Evolutionary conservation across 92 coral and sea anemone species (phyloP).

Genomic region (Epizoanthus ramosus): DNA sequence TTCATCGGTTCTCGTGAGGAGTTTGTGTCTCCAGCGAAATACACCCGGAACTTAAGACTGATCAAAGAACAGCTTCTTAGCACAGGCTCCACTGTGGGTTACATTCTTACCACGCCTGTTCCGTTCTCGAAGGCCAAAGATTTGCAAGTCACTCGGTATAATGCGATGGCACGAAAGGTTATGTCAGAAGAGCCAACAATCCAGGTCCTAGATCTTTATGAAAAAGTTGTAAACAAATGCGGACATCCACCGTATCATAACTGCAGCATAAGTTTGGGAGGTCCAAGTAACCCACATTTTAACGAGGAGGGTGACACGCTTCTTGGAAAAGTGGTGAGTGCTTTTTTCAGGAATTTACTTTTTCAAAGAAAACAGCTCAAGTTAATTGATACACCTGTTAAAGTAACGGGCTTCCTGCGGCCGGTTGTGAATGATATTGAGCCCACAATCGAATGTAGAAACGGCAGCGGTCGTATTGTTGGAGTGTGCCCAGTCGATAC

Average conservation of each 20-base stretch:
- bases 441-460: slow-evolving; percentile 44
- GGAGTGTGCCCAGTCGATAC: slow-evolving; percentile 72
- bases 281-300: slow-evolving; percentile 63
- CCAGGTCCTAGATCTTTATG: slow-evolving; percentile 31
- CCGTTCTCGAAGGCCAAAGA: slow-evolving; percentile 31
- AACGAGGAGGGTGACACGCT: slow-evolving; percentile 53
- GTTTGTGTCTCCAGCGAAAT: slow-evolving; percentile 2
- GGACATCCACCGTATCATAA: slow-evolving; percentile 37
- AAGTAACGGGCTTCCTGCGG: background rate
- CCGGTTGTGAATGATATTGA: background rate
- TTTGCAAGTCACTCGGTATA: slow-evolving; percentile 8
- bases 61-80: background rate
- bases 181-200: slow-evolving; percentile 37
- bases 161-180: slow-evolving; percentile 15
- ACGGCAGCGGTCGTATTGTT: slow-evolving; percentile 41
- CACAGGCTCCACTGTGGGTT: slow-evolving; percentile 18
- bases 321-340: slow-evolving; percentile 56
- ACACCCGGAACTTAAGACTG: background rate
- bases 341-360: slow-evolving; percentile 38
- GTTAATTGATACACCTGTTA: background rate
- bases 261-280: slow-evolving; percentile 51
- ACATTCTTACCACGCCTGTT: slow-evolving; percentile 24
- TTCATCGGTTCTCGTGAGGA: slow-evolving; percentile 28
- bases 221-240: slow-evolving; percentile 22
- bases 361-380: background rate